phyloP scores from a whole-genome alignment of 2,888 invertebrate genomes.

The Lithophane semibrunnea region DNA sequence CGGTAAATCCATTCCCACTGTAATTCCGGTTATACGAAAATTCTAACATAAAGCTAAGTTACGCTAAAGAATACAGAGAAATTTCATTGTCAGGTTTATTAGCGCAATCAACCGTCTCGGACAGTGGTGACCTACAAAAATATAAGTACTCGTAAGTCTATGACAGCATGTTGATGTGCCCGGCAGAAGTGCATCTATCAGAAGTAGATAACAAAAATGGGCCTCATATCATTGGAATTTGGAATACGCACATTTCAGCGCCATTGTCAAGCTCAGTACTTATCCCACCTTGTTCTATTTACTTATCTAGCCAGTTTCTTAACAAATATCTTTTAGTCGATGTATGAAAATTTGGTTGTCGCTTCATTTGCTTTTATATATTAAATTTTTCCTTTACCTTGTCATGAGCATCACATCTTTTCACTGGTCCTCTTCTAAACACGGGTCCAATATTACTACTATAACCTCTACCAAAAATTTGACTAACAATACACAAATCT shows the following conservation, averaged over 20 bases:
- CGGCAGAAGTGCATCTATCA: background rate
- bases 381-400: background rate
- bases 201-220: background rate
- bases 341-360: too few relatives aligned
- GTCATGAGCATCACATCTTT: background rate
- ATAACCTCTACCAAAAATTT: background rate
- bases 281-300: background rate
- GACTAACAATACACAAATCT: slow-evolving; percentile 18
- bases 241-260: background rate
- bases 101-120: slow-evolving; percentile 23
- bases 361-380: background rate
- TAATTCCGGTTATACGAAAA: slow-evolving; percentile 41
- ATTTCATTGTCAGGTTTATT: slow-evolving; percentile 33
- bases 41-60: slow-evolving; percentile 39
- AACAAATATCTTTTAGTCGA: background rate
- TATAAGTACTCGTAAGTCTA: background rate
- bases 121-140: background rate
- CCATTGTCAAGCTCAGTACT: background rate
- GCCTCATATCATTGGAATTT: background rate
- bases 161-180: background rate
- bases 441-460: background rate
- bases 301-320: background rate
- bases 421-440: background rate
- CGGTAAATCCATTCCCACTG: slow-evolving; percentile 42
- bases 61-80: slow-evolving; percentile 30